Evolutionary conservation across 2,113 vertebrate genomes (phyloP).

Genomic region (Corapipo altera): DNA sequence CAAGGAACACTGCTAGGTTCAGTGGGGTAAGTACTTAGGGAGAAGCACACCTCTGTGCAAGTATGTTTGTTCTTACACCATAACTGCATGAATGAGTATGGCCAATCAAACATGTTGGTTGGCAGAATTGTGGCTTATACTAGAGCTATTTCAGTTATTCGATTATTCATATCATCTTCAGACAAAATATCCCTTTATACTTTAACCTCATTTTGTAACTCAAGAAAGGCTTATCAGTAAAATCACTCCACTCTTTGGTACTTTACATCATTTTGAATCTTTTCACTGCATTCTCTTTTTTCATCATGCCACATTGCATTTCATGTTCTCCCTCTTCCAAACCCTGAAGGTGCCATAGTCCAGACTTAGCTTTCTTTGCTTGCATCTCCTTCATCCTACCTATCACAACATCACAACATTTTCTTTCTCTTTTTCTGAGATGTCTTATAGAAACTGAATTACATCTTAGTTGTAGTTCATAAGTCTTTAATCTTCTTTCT

Average conservation of each 20-base stretch:
- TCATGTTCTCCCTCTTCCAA: neutral
- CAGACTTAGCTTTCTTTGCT: neutral
- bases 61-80: neutral
- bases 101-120: neutral
- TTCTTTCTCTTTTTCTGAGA: neutral
- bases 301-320: neutral
- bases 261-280: neutral
- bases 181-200: neutral
- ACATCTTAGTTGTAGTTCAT: neutral
- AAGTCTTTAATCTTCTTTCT: neutral
- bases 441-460: neutral
- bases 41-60: neutral
- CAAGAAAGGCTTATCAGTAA: neutral
- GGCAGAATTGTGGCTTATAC: neutral
- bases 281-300: neutral
- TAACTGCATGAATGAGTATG: neutral
- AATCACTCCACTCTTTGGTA: neutral
- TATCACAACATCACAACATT: neutral
- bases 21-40: neutral
- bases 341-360: neutral
- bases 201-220: neutral
- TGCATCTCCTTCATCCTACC: neutral
- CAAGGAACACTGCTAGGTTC: neutral
- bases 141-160: neutral
- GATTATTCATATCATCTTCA: neutral